phyloP scores from a whole-genome alignment of 92 coral and sea anemone genomes.

The Desmophyllum pertusum region DNA sequence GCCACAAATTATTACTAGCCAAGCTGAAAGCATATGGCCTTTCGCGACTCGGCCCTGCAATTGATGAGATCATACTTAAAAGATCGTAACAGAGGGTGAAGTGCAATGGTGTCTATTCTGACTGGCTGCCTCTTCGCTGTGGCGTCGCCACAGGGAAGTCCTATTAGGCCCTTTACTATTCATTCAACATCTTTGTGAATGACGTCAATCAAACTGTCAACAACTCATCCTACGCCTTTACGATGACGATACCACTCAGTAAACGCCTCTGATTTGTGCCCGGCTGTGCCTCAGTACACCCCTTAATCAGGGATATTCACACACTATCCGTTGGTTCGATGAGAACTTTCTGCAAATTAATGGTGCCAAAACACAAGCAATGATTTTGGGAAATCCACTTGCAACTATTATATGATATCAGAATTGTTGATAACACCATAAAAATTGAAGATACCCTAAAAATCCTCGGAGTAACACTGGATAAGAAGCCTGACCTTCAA shows the following conservation, averaged over 20 bases:
- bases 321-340: conserved; percentile 39
- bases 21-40: not conserved
- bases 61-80: not conserved
- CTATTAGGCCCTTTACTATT: too few relatives aligned
- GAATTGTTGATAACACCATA: not conserved
- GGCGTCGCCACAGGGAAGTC: too few relatives aligned
- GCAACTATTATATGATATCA: too few relatives aligned
- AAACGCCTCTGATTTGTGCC: too few relatives aligned
- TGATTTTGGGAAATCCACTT: conserved; percentile 48
- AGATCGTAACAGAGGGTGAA: not conserved
- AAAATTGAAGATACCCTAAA: conserved; percentile 39
- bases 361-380: conserved; percentile 48
- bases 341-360: conserved; percentile 46
- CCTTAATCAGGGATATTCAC: conserved; percentile 42
- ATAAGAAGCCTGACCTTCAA: too few relatives aligned
- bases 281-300: conserved; percentile 30
- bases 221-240: too few relatives aligned
- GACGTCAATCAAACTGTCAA: too few relatives aligned
- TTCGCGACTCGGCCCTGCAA: not conserved
- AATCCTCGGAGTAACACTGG: too few relatives aligned
- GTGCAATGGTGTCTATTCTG: not conserved
- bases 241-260: conserved; percentile 53
- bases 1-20: not conserved
- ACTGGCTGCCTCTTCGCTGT: too few relatives aligned
- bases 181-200: too few relatives aligned